Percentiles rank a stretch among this genome's conserved stretches.
phyloP scores from a whole-genome alignment of 2,888 invertebrate species.

The Cancer borealis region DNA sequence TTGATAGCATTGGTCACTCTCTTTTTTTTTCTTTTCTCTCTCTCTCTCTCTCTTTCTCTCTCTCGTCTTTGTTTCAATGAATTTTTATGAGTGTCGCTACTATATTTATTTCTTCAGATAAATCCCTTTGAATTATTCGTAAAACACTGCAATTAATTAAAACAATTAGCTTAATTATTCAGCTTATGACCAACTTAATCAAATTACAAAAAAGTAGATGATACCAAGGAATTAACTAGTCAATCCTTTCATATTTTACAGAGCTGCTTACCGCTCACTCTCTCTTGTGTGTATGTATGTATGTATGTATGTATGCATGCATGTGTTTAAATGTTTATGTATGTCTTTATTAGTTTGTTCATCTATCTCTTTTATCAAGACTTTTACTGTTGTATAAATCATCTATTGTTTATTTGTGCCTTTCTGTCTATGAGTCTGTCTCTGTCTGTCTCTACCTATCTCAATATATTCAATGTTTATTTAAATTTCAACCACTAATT shows the following conservation, averaged over 20 bases:
- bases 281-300: neutral
- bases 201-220: neutral
- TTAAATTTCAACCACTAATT: too few species aligned
- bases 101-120: neutral
- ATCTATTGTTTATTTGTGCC: neutral
- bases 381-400: neutral
- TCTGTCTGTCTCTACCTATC: neutral
- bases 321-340: neutral
- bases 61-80: neutral
- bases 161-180: neutral
- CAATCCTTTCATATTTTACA: neutral
- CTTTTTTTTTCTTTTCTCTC: neutral
- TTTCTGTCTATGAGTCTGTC: neutral
- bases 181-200: neutral
- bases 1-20: neutral
- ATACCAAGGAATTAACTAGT: neutral
- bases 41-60: slow-evolving; percentile 20
- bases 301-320: neutral
- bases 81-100: neutral
- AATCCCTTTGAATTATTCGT: neutral
- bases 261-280: neutral
- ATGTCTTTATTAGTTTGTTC: neutral
- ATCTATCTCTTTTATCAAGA: neutral
- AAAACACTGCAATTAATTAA: neutral
- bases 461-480: too few species aligned